Base-by-base conservation (phyloP, 1,140 invertebrate genomes). In the Mycetomoellerius zeteki region DNA sequence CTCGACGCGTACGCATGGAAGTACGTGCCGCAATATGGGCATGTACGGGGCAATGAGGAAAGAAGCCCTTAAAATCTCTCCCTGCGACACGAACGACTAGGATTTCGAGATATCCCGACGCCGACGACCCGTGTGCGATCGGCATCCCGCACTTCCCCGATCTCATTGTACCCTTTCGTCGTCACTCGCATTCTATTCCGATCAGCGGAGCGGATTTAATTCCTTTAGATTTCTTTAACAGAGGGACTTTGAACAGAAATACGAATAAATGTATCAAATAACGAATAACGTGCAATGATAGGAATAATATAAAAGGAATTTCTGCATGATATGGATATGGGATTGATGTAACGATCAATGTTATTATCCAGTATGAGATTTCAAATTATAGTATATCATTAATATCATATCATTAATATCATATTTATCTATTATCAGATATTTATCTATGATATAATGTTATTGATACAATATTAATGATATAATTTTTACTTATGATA, bases 61-160 rank as follows among this genome's bases (percentile, higher is more conserved):
- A 37, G 80, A 84, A 84, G 69, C 80, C 80, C 71, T 73, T 84
- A 58, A 84, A 84, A 73, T 47, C 43, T 73, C 24, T 21, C 33
- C 80, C 19, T 73, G 19, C 47, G 62, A 3, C 37, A 24, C 60
- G 30, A 67, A 80, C 24, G 67, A 50, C 80, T 50, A 12, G 80
- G 69, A 84, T 84, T 73, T 84, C 80, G 37, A 73, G 69, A 60
- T 33, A 62, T 81, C 16, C n/a, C 50, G 10, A 19, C 37, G 10
- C n/a, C 19, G 52, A n/a, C 37, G 7, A 43, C 37, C 37, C 30
- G 47, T 14, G 5, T 14, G 5, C 64, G 33, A 58, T 54, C 77
- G 43, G 43, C 60, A 43, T 71, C 30, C 67, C 43, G 21, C 6
- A 14, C 54, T 60, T 30, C 30, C 19, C 67, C 69, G 24, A 58